These are phyloP conservation scores for Chymomyza caudatula DNA, from an alignment of 2,888 invertebrate genomes.

Conservation along the genomic window DNA sequence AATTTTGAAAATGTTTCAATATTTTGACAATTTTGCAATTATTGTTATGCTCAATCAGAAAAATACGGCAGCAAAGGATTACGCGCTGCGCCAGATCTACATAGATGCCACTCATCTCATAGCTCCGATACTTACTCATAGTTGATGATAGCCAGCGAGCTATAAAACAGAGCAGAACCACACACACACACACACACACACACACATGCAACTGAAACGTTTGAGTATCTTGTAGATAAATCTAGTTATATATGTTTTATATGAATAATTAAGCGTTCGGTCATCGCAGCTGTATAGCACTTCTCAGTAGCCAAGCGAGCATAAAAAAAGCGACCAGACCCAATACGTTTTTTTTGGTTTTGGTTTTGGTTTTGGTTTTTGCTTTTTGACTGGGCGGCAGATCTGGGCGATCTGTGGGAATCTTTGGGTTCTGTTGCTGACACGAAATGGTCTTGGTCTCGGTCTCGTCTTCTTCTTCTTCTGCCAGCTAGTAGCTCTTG, in stretches of 20 bases:
- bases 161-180: background rate
- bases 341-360: background rate
- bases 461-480: background rate
- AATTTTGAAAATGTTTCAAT: slow-evolving; percentile 58
- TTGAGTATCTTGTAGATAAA: background rate
- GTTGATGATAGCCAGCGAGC: background rate
- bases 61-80: slow-evolving; percentile 1
- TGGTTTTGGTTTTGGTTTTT: background rate
- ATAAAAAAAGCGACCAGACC: slow-evolving; percentile 17
- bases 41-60: slow-evolving; percentile 49
- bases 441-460: slow-evolving; percentile 2
- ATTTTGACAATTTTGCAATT: slow-evolving; percentile 65
- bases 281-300: slow-evolving; percentile 56
- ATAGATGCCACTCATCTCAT: background rate
- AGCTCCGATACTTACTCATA: background rate
- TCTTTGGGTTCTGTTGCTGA: slow-evolving; percentile 10
- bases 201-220: background rate
- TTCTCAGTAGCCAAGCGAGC: slow-evolving; percentile 37
- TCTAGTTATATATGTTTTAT: slow-evolving; percentile 7
- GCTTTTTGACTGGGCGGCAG: background rate
- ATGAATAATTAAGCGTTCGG: slow-evolving; percentile 66
- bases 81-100: background rate
- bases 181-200: background rate
- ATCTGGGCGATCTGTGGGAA: background rate
- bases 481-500: too few relatives aligned